Evolutionary conservation across 2,888 invertebrate species (phyloP).

Genomic region (Incurvaria masculella): DNA sequence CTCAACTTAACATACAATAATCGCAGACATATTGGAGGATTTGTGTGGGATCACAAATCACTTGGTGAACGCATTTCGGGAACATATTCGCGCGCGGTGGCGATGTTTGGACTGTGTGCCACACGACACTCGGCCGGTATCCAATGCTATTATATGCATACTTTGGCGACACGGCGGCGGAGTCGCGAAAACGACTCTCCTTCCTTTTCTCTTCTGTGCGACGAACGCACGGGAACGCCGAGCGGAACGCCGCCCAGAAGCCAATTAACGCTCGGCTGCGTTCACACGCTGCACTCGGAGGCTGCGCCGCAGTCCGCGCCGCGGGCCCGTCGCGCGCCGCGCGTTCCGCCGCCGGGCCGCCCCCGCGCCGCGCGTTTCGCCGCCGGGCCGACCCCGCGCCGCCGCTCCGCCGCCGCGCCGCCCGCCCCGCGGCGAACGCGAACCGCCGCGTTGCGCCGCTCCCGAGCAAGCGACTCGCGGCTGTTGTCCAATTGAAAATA

Average conservation of each 20-base stretch:
- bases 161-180: no score
- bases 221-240: no score
- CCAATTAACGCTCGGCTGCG: conserved; percentile 45
- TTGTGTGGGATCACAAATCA: no score
- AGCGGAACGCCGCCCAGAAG: conserved; percentile 25
- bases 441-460: conserved; percentile 26
- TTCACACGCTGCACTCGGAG: conserved; percentile 33
- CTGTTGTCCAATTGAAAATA: conserved; percentile 43
- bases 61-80: no score
- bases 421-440: conserved; percentile 22
- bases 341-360: conserved; percentile 20
- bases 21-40: no score
- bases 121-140: no score
- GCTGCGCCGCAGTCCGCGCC: conserved; percentile 25
- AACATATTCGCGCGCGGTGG: no score
- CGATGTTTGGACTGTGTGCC: no score
- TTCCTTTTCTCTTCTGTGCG: no score
- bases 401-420: neutral
- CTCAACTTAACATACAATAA: no score
- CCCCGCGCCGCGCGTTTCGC: conserved; percentile 6
- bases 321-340: conserved; percentile 18
- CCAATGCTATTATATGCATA: no score
- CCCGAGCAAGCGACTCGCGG: neutral
- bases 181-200: no score
- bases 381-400: conserved; percentile 2